Percentiles rank a stretch among this genome's conserved stretches.
Evolutionary conservation across 2,888 invertebrate genomes (phyloP).

Genomic region (Drosophila mercatorum): DNA sequence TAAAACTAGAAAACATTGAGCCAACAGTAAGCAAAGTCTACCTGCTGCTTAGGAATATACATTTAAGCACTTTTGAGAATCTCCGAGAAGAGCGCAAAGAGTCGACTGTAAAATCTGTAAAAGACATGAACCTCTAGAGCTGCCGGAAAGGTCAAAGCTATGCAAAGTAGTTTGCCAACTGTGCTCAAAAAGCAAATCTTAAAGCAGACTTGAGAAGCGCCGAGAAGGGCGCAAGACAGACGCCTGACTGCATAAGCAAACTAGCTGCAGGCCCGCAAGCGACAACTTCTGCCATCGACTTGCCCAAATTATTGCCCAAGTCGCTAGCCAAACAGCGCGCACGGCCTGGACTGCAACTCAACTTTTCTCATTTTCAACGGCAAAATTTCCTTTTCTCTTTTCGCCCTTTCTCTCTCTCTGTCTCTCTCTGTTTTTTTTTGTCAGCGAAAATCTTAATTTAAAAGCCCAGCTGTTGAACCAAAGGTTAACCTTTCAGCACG

Average conservation of each 20-base stretch:
- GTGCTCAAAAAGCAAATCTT: conserved; percentile 27
- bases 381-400: conserved; percentile 7
- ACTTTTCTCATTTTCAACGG: conserved; percentile 69
- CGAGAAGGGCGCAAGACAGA: conserved; percentile 7
- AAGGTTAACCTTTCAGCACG: conserved; percentile 72
- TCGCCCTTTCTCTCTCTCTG: not conserved
- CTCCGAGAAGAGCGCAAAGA: not conserved
- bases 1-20: not conserved
- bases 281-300: conserved; percentile 29
- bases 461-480: conserved; percentile 79
- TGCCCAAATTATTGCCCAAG: conserved; percentile 44
- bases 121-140: not conserved
- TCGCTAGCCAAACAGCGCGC: conserved; percentile 57
- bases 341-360: conserved; percentile 36
- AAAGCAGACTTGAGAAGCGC: conserved; percentile 24
- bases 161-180: conserved; percentile 47
- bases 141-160: conserved; percentile 36
- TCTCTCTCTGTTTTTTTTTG: conserved; percentile 12
- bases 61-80: conserved; percentile 5
- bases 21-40: not conserved
- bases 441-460: conserved; percentile 71
- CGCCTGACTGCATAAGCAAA: conserved; percentile 29
- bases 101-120: not conserved
- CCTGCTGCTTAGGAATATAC: too few species aligned
- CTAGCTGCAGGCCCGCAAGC: conserved; percentile 39